A percentile compares a stretch with the other conserved stretches of the same genome.
These are phyloP conservation scores for Orthosia gothica DNA, from an alignment of 2,888 invertebrate genomes.

Conservation along the genomic window DNA sequence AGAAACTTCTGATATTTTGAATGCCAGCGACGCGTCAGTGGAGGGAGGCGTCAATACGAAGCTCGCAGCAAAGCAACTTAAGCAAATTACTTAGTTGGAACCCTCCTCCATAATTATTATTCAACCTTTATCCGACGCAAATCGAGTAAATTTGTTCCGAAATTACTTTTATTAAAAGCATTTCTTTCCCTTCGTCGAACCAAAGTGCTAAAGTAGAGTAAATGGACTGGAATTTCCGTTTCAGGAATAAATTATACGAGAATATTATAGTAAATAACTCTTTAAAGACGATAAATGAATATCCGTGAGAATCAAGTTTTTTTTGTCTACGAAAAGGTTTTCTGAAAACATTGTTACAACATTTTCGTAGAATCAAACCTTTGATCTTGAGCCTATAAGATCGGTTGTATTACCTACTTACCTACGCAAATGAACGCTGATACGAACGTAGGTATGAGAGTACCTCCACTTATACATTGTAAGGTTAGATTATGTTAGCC, in stretches of 20 bases:
- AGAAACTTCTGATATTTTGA: constrained; percentile 76
- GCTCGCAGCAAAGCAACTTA: constrained; percentile 79
- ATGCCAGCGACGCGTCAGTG: constrained; percentile 63
- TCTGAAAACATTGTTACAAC: constrained; percentile 9
- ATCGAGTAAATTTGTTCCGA: constrained; percentile 87
- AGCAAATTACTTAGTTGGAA: constrained; percentile 79
- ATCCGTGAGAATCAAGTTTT: constrained; percentile 43
- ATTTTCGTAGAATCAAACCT: constrained; percentile 13
- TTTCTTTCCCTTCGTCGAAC: constrained; percentile 86
- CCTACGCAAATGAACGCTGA: constrained; percentile 2
- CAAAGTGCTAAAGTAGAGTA: constrained; percentile 88
- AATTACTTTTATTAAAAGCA: constrained; percentile 90
- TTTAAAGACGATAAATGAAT: constrained; percentile 68
- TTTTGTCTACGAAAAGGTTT: constrained; percentile 13
- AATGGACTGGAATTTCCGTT: constrained; percentile 89
- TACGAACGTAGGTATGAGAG: neutral
- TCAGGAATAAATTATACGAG: constrained; percentile 85
- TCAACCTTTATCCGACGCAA: constrained; percentile 86
- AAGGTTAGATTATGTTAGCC: neutral
- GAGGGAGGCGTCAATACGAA: constrained; percentile 62
- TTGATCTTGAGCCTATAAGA: neutral
- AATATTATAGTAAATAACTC: constrained; percentile 84
- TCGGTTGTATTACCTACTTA: neutral
- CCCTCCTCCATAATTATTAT: constrained; percentile 85
- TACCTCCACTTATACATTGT: neutral